Evolutionary conservation across 2,888 invertebrate species (phyloP).

Genomic region (Ferdinandea cuprea): DNA sequence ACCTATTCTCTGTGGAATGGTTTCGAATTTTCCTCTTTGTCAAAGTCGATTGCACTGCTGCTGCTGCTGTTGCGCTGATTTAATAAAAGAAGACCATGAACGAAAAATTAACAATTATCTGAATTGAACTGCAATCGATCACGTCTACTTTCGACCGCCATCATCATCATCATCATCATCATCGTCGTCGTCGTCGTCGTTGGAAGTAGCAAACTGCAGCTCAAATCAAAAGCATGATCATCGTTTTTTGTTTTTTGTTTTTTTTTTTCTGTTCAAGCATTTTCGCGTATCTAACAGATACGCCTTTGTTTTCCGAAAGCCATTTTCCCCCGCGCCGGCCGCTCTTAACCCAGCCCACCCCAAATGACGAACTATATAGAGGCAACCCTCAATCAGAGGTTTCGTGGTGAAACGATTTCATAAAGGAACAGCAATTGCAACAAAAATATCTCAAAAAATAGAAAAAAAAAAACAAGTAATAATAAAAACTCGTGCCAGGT

Average conservation of each 20-base stretch:
- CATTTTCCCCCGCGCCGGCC: neutral
- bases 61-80: slow-evolving; percentile 39
- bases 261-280: slow-evolving; percentile 21
- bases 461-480: slow-evolving; percentile 19
- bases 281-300: slow-evolving; percentile 73
- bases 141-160: slow-evolving; percentile 57
- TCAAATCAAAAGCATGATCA: too few relatives aligned
- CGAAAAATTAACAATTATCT: slow-evolving; percentile 71
- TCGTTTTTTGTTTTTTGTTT: slow-evolving; percentile 25
- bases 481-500: slow-evolving; percentile 74
- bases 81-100: slow-evolving; percentile 70
- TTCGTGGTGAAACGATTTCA: slow-evolving; percentile 72
- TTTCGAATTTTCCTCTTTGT: slow-evolving; percentile 35
- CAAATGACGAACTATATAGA: slow-evolving; percentile 11
- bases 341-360: slow-evolving; percentile 2
- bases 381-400: slow-evolving; percentile 70
- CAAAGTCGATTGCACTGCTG: slow-evolving; percentile 32
- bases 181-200: slow-evolving; percentile 3
- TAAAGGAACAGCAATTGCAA: slow-evolving; percentile 31
- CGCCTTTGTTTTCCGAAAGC: slow-evolving; percentile 68
- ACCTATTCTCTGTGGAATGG: slow-evolving; percentile 13
- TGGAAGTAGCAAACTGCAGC: too few relatives aligned
- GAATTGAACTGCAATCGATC: slow-evolving; percentile 73
- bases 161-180: slow-evolving; percentile 48
- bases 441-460: slow-evolving; percentile 1